These are phyloP conservation scores for Galagoides demidoff DNA, from an alignment of 2,797 vertebrate genomes.

Conservation along the genomic window DNA sequence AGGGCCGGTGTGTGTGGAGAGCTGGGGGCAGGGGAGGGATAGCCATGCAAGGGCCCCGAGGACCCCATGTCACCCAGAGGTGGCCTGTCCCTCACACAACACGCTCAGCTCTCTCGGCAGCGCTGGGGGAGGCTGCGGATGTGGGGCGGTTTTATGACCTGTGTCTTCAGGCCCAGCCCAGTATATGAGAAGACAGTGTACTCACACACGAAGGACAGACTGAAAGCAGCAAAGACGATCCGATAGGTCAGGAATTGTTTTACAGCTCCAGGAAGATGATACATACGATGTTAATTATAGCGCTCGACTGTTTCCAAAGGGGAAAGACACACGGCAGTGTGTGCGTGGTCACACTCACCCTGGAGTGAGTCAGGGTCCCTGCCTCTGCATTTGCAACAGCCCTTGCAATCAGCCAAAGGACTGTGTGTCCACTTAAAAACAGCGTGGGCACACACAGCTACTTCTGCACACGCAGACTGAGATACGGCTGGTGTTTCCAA, in stretches of 20 bases:
- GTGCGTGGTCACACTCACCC: fast-evolving
- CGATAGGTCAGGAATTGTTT: not conserved
- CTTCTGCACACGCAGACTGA: fast-evolving
- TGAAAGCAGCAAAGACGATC: not conserved
- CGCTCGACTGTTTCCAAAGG: not conserved
- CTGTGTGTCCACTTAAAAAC: fast-evolving
- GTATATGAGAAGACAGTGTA: not conserved
- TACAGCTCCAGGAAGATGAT: not conserved
- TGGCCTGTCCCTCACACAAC: fast-evolving
- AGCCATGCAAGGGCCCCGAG: not conserved
- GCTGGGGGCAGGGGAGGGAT: not conserved
- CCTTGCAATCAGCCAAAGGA: fast-evolving
- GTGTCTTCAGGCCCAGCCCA: not conserved
- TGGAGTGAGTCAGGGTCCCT: not conserved
- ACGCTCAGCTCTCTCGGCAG: fast-evolving
- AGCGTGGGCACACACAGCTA: fast-evolving
- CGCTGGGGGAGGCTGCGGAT: fast-evolving
- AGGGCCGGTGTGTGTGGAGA: fast-evolving
- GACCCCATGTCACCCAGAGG: not conserved
- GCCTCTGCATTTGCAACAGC: not conserved
- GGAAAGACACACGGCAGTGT: fast-evolving
- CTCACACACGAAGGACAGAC: not conserved
- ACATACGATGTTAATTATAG: fast-evolving
- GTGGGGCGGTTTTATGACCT: fast-evolving
- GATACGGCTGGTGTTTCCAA: fast-evolving